Percentiles rank a stretch among this genome's conserved stretches.
Evolutionary conservation across 1,140 invertebrate species (phyloP).

Genomic region (Drosophila chauvacae): DNA sequence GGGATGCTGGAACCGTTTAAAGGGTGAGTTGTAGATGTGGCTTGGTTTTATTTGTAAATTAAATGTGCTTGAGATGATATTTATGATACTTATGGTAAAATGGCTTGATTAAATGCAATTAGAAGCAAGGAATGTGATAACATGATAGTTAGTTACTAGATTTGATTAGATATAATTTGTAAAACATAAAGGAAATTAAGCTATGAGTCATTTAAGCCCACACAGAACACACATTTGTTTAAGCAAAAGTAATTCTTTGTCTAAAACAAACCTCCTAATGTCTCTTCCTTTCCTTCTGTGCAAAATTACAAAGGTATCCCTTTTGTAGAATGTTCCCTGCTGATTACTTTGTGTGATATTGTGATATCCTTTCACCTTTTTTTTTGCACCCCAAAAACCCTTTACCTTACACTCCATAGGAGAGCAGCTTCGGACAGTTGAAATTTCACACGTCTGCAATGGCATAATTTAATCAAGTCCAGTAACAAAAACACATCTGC

Average conservation of each 20-base stretch:
- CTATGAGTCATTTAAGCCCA: not conserved
- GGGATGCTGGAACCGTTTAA: slow-evolving; percentile 5
- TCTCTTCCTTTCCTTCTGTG: not conserved
- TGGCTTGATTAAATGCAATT: not conserved
- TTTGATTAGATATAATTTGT: not conserved
- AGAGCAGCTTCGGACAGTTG: slow-evolving; percentile 17
- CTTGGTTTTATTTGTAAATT: slow-evolving; percentile 22
- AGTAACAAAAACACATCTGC: slow-evolving; percentile 72
- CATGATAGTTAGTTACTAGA: not conserved
- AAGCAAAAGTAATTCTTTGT: not conserved
- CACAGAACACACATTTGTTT: not conserved
- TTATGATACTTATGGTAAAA: not conserved
- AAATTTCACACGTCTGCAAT: slow-evolving; percentile 73
- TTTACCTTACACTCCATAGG: slow-evolving; percentile 24
- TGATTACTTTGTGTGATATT: slow-evolving; percentile 64
- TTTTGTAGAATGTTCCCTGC: slow-evolving; percentile 21
- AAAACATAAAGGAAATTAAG: not conserved
- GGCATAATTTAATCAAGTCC: slow-evolving; percentile 78
- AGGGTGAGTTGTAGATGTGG: not conserved
- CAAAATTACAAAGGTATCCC: slow-evolving; percentile 3
- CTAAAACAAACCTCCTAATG: not conserved
- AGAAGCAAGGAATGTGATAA: not conserved
- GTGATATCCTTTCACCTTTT: slow-evolving; percentile 13
- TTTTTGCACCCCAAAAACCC: not conserved
- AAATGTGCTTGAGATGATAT: slow-evolving; percentile 1